Percentiles rank a stretch among this genome's conserved stretches.
phyloP scores from a whole-genome alignment of 2,888 invertebrate genomes.

The Drosophila infuscata region DNA sequence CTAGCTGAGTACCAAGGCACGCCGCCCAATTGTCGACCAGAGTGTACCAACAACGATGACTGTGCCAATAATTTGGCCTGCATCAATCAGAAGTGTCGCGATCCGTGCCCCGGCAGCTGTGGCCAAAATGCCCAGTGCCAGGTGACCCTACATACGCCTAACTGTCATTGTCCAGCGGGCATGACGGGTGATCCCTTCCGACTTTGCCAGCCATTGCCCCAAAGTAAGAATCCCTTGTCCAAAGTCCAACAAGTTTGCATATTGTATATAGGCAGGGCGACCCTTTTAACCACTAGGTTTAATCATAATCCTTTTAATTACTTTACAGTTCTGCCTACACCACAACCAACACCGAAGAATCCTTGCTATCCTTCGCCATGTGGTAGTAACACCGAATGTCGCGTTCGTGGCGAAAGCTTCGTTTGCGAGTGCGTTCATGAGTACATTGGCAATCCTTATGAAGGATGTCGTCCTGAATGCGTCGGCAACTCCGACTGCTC shows the following conservation, averaged over 20 bases:
- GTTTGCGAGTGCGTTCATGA: conserved; percentile 88
- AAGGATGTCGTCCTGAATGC: conserved; percentile 93
- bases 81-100: conserved; percentile 89
- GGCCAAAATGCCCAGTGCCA: conserved; percentile 91
- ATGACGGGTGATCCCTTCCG: conserved; percentile 92
- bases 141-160: conserved; percentile 91
- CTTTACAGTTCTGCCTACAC: conserved; percentile 66
- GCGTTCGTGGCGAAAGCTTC: conserved; percentile 86
- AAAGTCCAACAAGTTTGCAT: conserved; percentile 65
- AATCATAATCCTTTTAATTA: conserved; percentile 3
- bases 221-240: conserved; percentile 74
- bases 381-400: conserved; percentile 89
- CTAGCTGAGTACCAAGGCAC: conserved; percentile 89
- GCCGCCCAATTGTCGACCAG: conserved; percentile 90
- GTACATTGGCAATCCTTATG: conserved; percentile 91
- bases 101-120: conserved; percentile 92
- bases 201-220: conserved; percentile 85
- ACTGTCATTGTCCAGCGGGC: conserved; percentile 89
- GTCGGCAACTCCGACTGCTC: conserved; percentile 94
- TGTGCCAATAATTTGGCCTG: conserved; percentile 89
- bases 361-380: conserved; percentile 91
- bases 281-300: conserved; percentile 2
- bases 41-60: conserved; percentile 90
- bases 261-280: conserved; percentile 62
- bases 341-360: conserved; percentile 84